These are phyloP conservation scores for Pseudococcus jackbeardsleyi DNA, from an alignment of 2,888 invertebrate genomes.

Conservation along the genomic window DNA sequence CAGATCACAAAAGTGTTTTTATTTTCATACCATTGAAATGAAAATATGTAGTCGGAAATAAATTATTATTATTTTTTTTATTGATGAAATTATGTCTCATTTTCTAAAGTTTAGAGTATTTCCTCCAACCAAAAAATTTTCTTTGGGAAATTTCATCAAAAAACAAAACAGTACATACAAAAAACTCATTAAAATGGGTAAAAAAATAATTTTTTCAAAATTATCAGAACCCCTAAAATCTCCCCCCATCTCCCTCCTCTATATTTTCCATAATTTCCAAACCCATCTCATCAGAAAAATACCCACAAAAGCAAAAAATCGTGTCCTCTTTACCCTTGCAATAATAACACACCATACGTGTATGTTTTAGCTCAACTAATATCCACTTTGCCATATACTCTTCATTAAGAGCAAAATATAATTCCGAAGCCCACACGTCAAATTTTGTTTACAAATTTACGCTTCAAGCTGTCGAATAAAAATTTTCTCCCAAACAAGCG, in stretches of 20 bases:
- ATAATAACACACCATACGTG: background rate
- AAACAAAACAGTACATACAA: too few species aligned
- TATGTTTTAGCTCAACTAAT: background rate
- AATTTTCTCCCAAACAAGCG: conserved; percentile 8
- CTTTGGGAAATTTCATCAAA: too few species aligned
- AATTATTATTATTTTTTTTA: too few species aligned
- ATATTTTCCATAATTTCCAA: background rate
- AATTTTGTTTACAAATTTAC: background rate
- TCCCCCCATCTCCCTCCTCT: background rate
- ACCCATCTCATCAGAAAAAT: background rate
- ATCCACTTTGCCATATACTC: background rate
- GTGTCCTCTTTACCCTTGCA: background rate
- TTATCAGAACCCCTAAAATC: too few species aligned
- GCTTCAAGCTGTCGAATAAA: background rate
- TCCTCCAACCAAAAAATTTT: too few species aligned
- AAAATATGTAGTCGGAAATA: too few species aligned
- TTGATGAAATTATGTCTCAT: too few species aligned
- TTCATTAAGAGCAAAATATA: background rate
- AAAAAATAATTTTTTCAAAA: too few species aligned
- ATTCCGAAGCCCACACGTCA: background rate
- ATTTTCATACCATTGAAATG: too few species aligned
- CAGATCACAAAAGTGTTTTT: too few species aligned
- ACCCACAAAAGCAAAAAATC: background rate
- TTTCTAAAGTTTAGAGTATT: too few species aligned
- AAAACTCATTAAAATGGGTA: too few species aligned